Evolutionary conservation across 2,797 vertebrate species (phyloP).

Genomic region (Halcyon leucocephala): DNA sequence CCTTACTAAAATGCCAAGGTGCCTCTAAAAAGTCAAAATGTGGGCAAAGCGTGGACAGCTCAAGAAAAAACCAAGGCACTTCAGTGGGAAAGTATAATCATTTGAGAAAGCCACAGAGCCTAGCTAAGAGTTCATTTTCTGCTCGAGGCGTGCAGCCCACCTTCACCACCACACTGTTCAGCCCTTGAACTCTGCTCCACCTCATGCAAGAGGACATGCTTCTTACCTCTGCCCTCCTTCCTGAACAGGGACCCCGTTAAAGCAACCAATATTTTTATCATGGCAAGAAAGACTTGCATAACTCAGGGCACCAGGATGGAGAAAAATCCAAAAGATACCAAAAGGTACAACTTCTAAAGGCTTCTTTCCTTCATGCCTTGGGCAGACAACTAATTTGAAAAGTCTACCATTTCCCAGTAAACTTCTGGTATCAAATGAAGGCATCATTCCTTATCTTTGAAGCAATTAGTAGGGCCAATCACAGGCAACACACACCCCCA

Average conservation of each 20-base stretch:
- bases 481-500: not conserved
- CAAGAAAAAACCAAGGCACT: not conserved
- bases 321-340: not conserved
- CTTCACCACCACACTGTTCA: not conserved
- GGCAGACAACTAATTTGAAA: not conserved
- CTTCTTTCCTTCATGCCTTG: not conserved
- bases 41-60: not conserved
- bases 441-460: not conserved
- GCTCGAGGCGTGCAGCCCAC: not conserved
- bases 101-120: not conserved
- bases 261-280: not conserved
- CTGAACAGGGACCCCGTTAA: not conserved
- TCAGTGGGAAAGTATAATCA: rapidly evolving
- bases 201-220: not conserved
- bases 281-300: not conserved
- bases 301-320: not conserved
- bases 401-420: not conserved
- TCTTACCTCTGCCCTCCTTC: not conserved
- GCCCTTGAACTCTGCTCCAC: not conserved
- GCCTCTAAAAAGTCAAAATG: not conserved
- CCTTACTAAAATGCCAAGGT: rapidly evolving
- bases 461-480: not conserved
- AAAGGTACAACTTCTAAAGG: not conserved
- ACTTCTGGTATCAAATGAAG: not conserved
- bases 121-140: not conserved